phyloP scores from a whole-genome alignment of 2,797 vertebrate species.

The Harpagifer antarcticus region DNA sequence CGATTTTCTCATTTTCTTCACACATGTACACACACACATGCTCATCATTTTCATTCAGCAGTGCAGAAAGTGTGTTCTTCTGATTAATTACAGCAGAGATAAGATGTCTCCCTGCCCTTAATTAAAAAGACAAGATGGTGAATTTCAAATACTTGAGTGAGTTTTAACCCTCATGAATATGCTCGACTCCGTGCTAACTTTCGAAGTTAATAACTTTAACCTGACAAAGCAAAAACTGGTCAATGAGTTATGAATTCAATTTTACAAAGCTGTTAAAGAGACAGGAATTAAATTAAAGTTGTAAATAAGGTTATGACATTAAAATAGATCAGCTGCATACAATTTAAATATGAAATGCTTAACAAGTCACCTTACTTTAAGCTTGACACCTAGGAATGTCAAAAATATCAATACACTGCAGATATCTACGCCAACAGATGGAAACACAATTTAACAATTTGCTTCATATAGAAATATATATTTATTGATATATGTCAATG shows the following conservation, averaged over 20 bases:
- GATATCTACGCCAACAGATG: neutral
- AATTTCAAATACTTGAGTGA: conserved; percentile 40
- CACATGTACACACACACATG: conserved; percentile 4
- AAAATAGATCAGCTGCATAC: conserved; percentile 7
- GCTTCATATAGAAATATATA: neutral
- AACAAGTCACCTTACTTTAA: neutral
- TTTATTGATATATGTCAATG: neutral
- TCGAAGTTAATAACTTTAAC: conserved; percentile 50
- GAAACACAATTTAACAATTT: neutral
- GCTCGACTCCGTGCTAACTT: conserved; percentile 21
- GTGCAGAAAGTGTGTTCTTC: conserved; percentile 38
- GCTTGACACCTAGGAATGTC: neutral
- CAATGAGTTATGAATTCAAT: conserved; percentile 16
- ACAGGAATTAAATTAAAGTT: conserved; percentile 12
- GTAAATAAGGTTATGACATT: conserved; percentile 10
- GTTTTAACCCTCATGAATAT: conserved; percentile 37
- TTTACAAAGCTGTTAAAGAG: neutral
- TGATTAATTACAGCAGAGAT: conserved; percentile 59
- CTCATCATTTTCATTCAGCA: conserved; percentile 18
- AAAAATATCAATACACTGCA: neutral
- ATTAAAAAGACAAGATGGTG: conserved; percentile 55
- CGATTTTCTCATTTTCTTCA: conserved; percentile 31
- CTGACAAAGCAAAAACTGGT: neutral
- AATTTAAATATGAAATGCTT: neutral
- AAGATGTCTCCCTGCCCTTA: conserved; percentile 49